Percentiles rank a stretch among this genome's conserved stretches.
Evolutionary conservation across 2,797 vertebrate genomes (phyloP).

Genomic region (Hirundo rustica): DNA sequence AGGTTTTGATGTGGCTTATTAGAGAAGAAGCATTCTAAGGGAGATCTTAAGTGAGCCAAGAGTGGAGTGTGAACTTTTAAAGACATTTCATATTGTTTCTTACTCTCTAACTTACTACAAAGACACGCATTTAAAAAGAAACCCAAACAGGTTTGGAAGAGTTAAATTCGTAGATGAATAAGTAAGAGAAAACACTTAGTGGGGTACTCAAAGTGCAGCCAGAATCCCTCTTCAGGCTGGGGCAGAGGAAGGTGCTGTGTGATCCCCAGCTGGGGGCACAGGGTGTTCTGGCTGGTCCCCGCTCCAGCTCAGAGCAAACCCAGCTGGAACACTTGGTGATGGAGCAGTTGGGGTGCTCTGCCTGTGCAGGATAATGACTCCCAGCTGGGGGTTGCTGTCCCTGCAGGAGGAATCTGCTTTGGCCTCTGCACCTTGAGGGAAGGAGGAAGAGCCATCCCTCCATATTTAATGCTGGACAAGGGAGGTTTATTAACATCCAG

Average conservation of each 20-base stretch:
- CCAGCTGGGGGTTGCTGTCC: not conserved
- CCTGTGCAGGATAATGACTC: not conserved
- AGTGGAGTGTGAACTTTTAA: not conserved
- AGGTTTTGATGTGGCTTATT: not conserved
- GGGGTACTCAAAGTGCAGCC: not conserved
- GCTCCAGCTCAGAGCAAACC: not conserved
- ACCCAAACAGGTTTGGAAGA: not conserved
- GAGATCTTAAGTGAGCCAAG: not conserved
- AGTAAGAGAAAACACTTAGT: not conserved
- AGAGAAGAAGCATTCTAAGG: not conserved
- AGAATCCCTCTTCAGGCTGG: not conserved
- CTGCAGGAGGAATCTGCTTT: not conserved
- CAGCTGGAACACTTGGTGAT: not conserved
- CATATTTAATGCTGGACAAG: rapidly evolving
- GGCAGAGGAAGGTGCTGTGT: not conserved
- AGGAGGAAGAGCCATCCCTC: not conserved
- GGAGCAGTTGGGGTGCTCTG: not conserved
- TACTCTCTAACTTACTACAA: not conserved
- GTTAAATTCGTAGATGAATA: not conserved
- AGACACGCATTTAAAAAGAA: not conserved
- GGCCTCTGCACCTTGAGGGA: not conserved
- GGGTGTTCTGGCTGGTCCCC: not conserved
- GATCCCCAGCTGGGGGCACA: not conserved
- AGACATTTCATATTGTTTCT: not conserved
- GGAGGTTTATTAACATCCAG: not conserved